Base-by-base conservation (phyloP, 2,113 vertebrate species). In the Motacilla tschutschensis region DNA sequence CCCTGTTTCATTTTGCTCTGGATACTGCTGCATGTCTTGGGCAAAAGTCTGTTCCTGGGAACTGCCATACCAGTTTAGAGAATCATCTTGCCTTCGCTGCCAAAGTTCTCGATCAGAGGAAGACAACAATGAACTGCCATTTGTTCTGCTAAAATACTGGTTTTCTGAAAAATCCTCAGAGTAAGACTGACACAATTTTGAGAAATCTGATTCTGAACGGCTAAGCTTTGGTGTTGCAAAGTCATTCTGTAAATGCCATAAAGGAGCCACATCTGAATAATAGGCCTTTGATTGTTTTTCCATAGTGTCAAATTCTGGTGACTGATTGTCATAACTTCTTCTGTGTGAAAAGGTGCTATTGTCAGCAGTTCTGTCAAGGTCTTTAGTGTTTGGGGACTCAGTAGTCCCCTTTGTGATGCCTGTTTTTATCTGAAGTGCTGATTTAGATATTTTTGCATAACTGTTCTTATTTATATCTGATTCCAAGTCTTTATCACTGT, bases 161-260 rank as follows among this genome's bases (percentile, higher is more conserved):
- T 97, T 99, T 93, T 99, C 99, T 55, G 98, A 98, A 96, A 99
- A 99, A 87, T 99, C 99, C 79, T 99, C 99, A 13, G 98, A 99
- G 91, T 99, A 99, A 64, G 99, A 99, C 65, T 99, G 99, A 91
- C 99, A 99, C 79, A 99, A 93, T 95, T 99, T 99, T 91, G 98
- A 99, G 95, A 99, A 99, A 94, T 99, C 99, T 8, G 99, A 99
- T 82, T 99, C 99, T 29, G 99, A 99, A 51, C 96, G 99, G 88
- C 99, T 99, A 65, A 99, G 98, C 97, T 99, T 99, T 63, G 98
- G 96, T 5, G 98, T 98, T 51, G 98, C 97, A 95, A 99, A 99
- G 80, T 99, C 99, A 88, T 98, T 99, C 94, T 99, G 98, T 38
- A 99, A 98, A 80, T 98, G 98, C 99, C 99, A 99, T 31, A 98